Percentiles rank a stretch among this genome's conserved stretches.
Evolutionary conservation across 2,888 invertebrate species (phyloP).

Genomic region (Cinara cedri): DNA sequence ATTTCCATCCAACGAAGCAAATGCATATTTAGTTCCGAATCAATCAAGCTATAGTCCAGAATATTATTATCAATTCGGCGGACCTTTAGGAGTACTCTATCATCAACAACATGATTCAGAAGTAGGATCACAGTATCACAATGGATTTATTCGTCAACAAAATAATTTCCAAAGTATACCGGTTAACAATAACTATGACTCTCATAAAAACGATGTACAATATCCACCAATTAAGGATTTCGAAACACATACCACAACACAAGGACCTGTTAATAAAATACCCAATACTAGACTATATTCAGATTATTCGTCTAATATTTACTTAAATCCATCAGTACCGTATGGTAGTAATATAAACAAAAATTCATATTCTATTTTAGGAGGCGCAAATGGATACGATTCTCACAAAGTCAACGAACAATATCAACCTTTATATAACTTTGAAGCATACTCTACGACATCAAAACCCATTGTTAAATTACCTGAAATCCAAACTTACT

Average conservation of each 20-base stretch:
- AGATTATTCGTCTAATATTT: conserved; percentile 24
- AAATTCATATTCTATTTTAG: conserved; percentile 16
- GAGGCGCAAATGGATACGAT: conserved; percentile 3
- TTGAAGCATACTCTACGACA: conserved; percentile 29
- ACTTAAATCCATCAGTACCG: conserved; percentile 1
- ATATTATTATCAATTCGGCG: neutral
- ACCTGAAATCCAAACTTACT: neutral
- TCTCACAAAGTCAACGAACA: conserved; percentile 15
- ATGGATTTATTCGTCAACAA: conserved; percentile 39
- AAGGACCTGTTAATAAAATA: conserved; percentile 25
- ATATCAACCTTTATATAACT: conserved; percentile 21
- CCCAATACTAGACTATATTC: conserved; percentile 1
- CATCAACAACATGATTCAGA: conserved; percentile 35
- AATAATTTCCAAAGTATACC: conserved; percentile 46
- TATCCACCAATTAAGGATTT: conserved; percentile 47
- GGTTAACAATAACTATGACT: conserved; percentile 43
- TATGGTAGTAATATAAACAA: neutral
- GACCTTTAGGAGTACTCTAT: conserved; percentile 30
- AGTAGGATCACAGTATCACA: neutral
- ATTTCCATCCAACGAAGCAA: neutral
- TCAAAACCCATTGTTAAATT: conserved; percentile 8
- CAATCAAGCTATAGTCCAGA: neutral
- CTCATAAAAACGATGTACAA: conserved; percentile 48
- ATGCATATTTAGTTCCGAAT: conserved; percentile 5
- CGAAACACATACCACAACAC: conserved; percentile 33